These are phyloP conservation scores for Antrozous pallidus DNA, from an alignment of 2,797 vertebrate genomes.

Conservation along the genomic window DNA sequence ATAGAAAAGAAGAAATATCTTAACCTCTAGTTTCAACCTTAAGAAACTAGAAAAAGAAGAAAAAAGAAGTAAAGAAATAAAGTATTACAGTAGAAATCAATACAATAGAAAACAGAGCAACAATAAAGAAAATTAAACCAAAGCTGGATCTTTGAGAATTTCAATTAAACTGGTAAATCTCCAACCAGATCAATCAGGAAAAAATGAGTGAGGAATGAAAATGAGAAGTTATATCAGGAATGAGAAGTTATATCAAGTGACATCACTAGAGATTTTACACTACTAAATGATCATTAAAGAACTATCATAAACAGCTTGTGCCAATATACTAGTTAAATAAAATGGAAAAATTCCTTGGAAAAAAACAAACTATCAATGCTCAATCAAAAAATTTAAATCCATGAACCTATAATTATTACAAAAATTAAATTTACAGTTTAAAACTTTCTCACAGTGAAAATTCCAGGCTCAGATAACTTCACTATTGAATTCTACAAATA, in stretches of 20 bases:
- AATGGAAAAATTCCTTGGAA: not conserved
- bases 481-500: not conserved
- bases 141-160: not conserved
- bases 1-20: not conserved
- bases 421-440: not conserved
- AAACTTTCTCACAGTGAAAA: constrained; percentile 1
- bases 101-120: not conserved
- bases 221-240: not conserved
- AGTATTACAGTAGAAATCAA: not conserved
- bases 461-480: not conserved
- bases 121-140: not conserved
- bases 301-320: not conserved
- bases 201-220: not conserved
- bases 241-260: not conserved
- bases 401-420: not conserved
- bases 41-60: not conserved
- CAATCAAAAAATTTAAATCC: not conserved
- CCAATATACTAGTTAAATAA: not conserved
- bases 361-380: not conserved
- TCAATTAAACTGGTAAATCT: not conserved
- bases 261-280: not conserved
- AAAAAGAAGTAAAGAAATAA: not conserved
- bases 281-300: not conserved
- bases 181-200: not conserved
- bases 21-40: not conserved